Evolutionary conservation across 1,140 invertebrate species (phyloP).

Genomic region (Atta colombica): DNA sequence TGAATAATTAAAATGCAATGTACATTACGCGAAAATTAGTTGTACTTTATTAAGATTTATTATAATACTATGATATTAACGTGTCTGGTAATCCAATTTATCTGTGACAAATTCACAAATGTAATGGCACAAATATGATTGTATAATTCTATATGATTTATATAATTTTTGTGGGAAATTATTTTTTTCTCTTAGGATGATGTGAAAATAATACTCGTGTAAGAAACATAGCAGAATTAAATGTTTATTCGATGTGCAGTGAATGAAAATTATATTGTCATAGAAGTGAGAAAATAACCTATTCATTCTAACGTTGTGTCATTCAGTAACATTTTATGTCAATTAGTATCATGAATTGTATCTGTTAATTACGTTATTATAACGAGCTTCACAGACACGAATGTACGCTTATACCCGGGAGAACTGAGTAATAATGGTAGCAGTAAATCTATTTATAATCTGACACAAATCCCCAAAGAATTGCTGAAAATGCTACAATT

Average conservation of each 20-base stretch:
- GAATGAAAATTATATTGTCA: not conserved
- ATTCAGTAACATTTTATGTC: constrained; percentile 45
- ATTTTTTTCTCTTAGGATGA: not conserved
- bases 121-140: not conserved
- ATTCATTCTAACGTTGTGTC: constrained; percentile 9
- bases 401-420: not conserved
- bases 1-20: not conserved
- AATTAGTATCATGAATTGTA: constrained; percentile 36
- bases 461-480: constrained; percentile 31
- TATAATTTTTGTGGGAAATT: not conserved
- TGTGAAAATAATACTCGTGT: not conserved
- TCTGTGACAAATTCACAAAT: not conserved
- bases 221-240: not conserved
- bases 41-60: not conserved
- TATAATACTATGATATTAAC: not conserved
- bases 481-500: constrained; percentile 27
- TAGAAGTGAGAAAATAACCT: not conserved
- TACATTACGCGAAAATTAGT: not conserved
- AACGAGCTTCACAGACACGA: constrained; percentile 25
- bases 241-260: not conserved
- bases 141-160: not conserved
- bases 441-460: constrained; percentile 49
- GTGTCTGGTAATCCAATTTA: not conserved
- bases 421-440: constrained; percentile 28
- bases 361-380: constrained; percentile 45